Evolutionary conservation across 2,888 invertebrate species (phyloP), one percentile per base, ranked within the genome.

Genomic region (Dolomedes plantarius): DNA sequence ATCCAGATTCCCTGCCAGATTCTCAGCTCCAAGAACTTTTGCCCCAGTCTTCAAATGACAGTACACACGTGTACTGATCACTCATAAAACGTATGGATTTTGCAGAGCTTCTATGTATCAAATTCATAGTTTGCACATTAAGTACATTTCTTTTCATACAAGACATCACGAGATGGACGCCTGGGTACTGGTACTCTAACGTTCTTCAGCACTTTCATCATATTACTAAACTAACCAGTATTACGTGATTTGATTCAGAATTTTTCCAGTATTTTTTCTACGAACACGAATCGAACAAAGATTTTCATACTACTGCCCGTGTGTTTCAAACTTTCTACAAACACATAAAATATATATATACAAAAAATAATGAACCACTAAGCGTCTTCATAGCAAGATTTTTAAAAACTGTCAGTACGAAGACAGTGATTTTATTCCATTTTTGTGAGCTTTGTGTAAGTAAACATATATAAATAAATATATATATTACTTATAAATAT

Each of bases 1-100:
- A 19, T 39, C 86, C 77, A 64, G 88, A 87, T n/a, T 76, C 88
- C 29, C 67, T 88, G 11, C 85, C 88, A 2, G 89, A 89, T 67
- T 77, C 88, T 16, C 87, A 88, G 56, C 83, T 88, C 5, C 85
- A 87, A 16, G 89, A 89, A 71, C 81, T 89, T 0, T 65, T 89
- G 11, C 87, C 89, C 5, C 56, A 72, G 11, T 62, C 64, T 29
- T n/a, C 80, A 6, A 29, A 36, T 31, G 79, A 86, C 5, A 75
- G 27, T 23, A 41, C 74, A 32, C 41, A 31, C 1, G 27, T 86
- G 0, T 86, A 85, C 68, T 85, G 71, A 82, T 56, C 23, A 56
- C 11, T 16, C 1, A 56, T 23, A 23, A 56, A 23, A 23, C 19
- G 6, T 5, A 16, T 16, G 5, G 23, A 23, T 56, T 56, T 23